phyloP scores from a whole-genome alignment of 2,797 vertebrate genomes.

The Ctenopoma multispine region DNA sequence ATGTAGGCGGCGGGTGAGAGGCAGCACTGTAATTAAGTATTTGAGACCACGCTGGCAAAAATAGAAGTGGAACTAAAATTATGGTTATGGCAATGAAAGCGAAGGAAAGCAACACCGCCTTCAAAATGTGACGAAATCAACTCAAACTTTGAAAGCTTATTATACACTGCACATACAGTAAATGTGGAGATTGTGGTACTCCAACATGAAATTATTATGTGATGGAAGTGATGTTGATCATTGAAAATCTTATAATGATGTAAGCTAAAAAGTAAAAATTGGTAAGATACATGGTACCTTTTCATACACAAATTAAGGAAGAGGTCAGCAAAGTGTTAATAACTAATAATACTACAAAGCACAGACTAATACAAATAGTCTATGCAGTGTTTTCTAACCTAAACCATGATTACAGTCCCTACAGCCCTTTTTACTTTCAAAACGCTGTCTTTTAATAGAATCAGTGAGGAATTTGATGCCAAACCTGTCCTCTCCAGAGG shows the following conservation, averaged over 20 bases:
- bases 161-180: slow-evolving; percentile 3
- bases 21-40: slow-evolving; percentile 63
- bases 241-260: no score
- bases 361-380: no score
- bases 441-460: no score
- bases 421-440: no score
- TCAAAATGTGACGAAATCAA: slow-evolving; percentile 35
- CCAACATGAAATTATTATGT: background rate
- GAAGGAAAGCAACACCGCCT: slow-evolving; percentile 26
- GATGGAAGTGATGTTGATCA: background rate
- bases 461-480: no score
- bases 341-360: background rate
- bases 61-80: slow-evolving; percentile 65
- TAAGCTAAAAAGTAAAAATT: no score
- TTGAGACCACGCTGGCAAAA: slow-evolving; percentile 52
- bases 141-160: slow-evolving; percentile 15
- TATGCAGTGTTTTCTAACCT: no score
- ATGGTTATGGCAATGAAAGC: slow-evolving; percentile 36
- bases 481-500: no score
- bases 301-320: background rate
- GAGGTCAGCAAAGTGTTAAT: background rate
- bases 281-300: no score
- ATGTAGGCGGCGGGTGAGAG: slow-evolving; percentile 49
- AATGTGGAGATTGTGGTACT: slow-evolving; percentile 20
- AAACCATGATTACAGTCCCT: no score